Conservation (phyloP, 92 coral and sea anemone species). For the Scolanthus callimorphus region DNA sequence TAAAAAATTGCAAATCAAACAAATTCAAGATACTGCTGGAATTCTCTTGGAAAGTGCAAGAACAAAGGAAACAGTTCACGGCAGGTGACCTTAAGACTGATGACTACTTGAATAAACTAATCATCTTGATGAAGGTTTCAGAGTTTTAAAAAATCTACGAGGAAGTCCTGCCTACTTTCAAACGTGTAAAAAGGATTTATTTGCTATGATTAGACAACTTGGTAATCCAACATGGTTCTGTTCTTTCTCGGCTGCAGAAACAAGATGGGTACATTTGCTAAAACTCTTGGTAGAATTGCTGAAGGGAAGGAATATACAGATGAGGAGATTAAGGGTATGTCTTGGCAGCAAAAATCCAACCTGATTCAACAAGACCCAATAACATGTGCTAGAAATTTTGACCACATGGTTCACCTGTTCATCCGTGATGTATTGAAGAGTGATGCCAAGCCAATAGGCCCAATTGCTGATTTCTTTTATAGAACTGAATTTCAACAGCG, state of each 20-base stretch:
- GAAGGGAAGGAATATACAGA: constrained; percentile 49
- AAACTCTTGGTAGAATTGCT: constrained; percentile 46
- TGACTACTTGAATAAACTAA: constrained; percentile 29
- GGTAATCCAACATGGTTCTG: constrained; percentile 74
- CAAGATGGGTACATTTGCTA: constrained; percentile 65
- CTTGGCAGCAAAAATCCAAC: constrained; percentile 66
- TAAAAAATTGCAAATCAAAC: constrained; percentile 67
- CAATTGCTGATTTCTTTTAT: constrained; percentile 46
- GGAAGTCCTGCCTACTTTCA: constrained; percentile 68
- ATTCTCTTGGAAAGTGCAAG: constrained; percentile 57
- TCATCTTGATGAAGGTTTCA: constrained; percentile 72
- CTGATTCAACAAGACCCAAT: constrained; percentile 65
- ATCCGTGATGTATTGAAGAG: constrained; percentile 43
- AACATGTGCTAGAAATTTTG: constrained; percentile 71
- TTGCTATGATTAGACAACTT: constrained; percentile 70
- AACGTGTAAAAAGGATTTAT: constrained; percentile 56
- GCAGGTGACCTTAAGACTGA: constrained; percentile 60
- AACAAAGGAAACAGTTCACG: constrained; percentile 66
- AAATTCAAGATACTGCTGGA: constrained; percentile 51
- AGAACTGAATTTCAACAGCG: constrained; percentile 66
- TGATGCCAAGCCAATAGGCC: constrained; percentile 41
- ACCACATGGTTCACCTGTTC: constrained; percentile 59
- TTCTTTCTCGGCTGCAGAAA: constrained; percentile 78
- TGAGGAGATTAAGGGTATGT: constrained; percentile 40
- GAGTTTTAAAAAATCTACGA: constrained; percentile 63